Percentiles rank a stretch among this genome's conserved stretches.
Evolutionary conservation across 2,113 vertebrate species (phyloP).

Genomic region (Chinchilla lanigera): DNA sequence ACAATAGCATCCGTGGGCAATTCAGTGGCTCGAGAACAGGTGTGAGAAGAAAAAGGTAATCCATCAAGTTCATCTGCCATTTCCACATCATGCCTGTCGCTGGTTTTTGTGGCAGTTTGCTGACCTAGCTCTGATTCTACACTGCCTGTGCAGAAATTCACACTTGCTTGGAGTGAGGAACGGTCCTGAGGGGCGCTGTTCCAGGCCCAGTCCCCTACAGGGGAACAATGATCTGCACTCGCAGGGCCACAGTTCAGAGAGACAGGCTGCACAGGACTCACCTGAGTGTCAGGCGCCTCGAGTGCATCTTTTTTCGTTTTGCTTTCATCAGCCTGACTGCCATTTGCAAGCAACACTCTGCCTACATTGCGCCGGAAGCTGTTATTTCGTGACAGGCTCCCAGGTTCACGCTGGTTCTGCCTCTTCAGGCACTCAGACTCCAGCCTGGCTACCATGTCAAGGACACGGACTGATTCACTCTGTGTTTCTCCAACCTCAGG

Average conservation of each 20-base stretch:
- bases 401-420: conserved; percentile 87
- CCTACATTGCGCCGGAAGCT: conserved; percentile 92
- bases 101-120: conserved; percentile 31
- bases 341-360: conserved; percentile 89
- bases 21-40: conserved; percentile 61
- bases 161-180: conserved; percentile 61
- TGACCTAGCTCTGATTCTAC: conserved; percentile 72
- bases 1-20: conserved; percentile 53
- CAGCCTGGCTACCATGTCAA: conserved; percentile 96
- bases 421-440: conserved; percentile 93
- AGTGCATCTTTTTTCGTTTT: conserved; percentile 24
- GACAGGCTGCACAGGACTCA: conserved; percentile 29
- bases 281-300: conserved; percentile 42
- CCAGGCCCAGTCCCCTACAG: conserved; percentile 71
- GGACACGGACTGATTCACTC: conserved; percentile 90
- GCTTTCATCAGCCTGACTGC: conserved; percentile 76
- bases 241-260: neutral
- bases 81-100: conserved; percentile 63
- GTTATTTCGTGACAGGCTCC: conserved; percentile 89
- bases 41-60: conserved; percentile 60
- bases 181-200: conserved; percentile 15
- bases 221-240: neutral
- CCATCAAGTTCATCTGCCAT: conserved; percentile 65
- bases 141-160: conserved; percentile 67
- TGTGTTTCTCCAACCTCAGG: conserved; percentile 79